A percentile compares a stretch with the other conserved stretches of the same genome.
phyloP scores from a whole-genome alignment of 2,113 vertebrate genomes.

The Vidua macroura region DNA sequence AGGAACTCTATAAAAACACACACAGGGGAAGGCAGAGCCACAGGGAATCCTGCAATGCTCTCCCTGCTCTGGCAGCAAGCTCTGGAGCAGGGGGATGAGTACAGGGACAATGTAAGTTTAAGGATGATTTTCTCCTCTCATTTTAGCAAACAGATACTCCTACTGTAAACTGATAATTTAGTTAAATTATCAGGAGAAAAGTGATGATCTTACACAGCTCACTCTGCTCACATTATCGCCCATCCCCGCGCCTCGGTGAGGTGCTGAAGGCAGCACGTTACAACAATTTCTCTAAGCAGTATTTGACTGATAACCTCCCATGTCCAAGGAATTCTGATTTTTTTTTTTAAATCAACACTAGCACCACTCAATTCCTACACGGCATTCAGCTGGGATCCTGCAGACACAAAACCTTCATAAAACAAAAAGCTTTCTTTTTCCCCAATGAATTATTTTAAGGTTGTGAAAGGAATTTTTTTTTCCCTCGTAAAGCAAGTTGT shows the following conservation, averaged over 20 bases:
- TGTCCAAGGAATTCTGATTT: not conserved
- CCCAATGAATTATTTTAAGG: not conserved
- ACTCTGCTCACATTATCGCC: not conserved
- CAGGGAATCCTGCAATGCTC: not conserved
- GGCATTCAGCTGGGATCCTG: not conserved
- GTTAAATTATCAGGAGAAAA: not conserved
- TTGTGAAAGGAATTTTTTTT: not conserved
- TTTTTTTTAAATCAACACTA: not conserved
- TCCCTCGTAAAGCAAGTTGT: not conserved
- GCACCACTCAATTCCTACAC: not conserved
- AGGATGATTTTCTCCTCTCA: not conserved
- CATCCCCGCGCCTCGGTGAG: fast-evolving
- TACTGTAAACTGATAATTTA: not conserved
- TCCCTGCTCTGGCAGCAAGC: not conserved
- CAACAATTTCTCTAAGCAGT: not conserved
- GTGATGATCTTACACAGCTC: not conserved
- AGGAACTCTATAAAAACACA: not conserved
- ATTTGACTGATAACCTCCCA: not conserved
- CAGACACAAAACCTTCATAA: not conserved
- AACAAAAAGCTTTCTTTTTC: not conserved
- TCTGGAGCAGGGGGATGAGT: not conserved
- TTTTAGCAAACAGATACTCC: not conserved
- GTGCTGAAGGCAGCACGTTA: not conserved
- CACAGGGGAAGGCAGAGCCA: not conserved
- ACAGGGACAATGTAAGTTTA: not conserved